Percentiles rank a stretch among this genome's conserved stretches.
Evolutionary conservation across 2,797 vertebrate genomes (phyloP).

Genomic region (Etheostoma perlongum): DNA sequence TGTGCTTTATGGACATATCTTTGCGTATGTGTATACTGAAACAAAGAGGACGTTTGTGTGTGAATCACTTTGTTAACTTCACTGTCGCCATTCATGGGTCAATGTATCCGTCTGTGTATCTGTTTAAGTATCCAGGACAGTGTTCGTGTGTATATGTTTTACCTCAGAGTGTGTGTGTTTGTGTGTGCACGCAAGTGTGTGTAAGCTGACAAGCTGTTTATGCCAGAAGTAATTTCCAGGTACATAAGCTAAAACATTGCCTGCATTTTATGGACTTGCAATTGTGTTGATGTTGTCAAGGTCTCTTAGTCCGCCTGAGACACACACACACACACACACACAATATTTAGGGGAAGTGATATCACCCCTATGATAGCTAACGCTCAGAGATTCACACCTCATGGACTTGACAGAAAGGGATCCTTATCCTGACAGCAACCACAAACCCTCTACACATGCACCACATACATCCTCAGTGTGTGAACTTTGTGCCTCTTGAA

Average conservation of each 20-base stretch:
- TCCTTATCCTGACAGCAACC: slow-evolving; percentile 85
- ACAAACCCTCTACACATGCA: slow-evolving; percentile 73
- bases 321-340: slow-evolving; percentile 17
- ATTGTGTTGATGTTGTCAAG: slow-evolving; percentile 78
- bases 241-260: slow-evolving; percentile 70
- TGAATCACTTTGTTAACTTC: slow-evolving; percentile 14
- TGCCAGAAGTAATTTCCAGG: slow-evolving; percentile 71
- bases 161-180: slow-evolving; percentile 18
- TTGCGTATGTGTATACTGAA: slow-evolving; percentile 17
- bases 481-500: slow-evolving; percentile 28
- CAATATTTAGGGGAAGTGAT: slow-evolving; percentile 59
- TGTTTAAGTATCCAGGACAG: slow-evolving; percentile 4
- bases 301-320: slow-evolving; percentile 62
- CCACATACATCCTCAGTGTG: slow-evolving; percentile 31
- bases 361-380: slow-evolving; percentile 60
- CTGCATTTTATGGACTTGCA: slow-evolving; percentile 74
- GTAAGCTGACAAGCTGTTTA: slow-evolving; percentile 57
- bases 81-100: slow-evolving; percentile 34
- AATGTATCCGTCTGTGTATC: slow-evolving; percentile 4
- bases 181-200: slow-evolving; percentile 7
- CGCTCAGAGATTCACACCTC: slow-evolving; percentile 75
- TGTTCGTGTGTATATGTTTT: slow-evolving; percentile 3
- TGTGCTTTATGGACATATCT: slow-evolving; percentile 23
- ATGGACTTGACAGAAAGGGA: slow-evolving; percentile 81
- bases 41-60: slow-evolving; percentile 3